These are phyloP conservation scores for Myotis davidii DNA, from an alignment of 2,113 vertebrate genomes.

Conservation along the genomic window DNA sequence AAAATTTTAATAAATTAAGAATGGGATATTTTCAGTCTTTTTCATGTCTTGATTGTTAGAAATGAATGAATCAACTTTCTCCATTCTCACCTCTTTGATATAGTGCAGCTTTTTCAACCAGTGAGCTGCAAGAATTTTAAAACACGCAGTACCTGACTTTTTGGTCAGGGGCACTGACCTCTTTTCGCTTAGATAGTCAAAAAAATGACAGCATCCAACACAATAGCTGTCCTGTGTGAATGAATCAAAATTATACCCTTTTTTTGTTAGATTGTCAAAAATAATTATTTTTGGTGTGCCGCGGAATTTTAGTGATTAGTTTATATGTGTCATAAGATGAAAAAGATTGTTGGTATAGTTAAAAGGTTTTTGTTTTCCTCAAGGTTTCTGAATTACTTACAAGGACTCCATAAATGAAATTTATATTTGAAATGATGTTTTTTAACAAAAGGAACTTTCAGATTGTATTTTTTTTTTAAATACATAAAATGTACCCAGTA, in stretches of 20 bases:
- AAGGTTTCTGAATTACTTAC: slow-evolving; percentile 8
- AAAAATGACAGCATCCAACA: background rate
- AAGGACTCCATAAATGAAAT: background rate
- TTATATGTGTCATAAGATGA: background rate
- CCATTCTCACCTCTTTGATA: background rate
- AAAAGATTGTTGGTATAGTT: background rate
- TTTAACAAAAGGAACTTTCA: background rate
- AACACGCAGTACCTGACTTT: background rate
- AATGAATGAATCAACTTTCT: background rate
- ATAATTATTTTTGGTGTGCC: background rate
- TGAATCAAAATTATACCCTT: background rate
- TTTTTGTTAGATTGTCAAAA: background rate
- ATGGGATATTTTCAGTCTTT: background rate
- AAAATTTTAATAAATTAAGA: background rate
- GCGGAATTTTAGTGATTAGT: background rate
- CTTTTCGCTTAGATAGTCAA: background rate
- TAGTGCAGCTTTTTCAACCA: background rate
- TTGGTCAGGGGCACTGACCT: background rate
- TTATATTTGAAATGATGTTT: slow-evolving; percentile 16
- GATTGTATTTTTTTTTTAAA: background rate
- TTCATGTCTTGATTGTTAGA: background rate
- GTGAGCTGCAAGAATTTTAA: background rate
- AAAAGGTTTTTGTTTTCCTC: slow-evolving; percentile 17
- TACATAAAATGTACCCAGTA: background rate
- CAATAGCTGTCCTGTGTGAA: background rate